Conservation (phyloP, 2,797 vertebrate species). For the Chromobotia macracanthus region DNA sequence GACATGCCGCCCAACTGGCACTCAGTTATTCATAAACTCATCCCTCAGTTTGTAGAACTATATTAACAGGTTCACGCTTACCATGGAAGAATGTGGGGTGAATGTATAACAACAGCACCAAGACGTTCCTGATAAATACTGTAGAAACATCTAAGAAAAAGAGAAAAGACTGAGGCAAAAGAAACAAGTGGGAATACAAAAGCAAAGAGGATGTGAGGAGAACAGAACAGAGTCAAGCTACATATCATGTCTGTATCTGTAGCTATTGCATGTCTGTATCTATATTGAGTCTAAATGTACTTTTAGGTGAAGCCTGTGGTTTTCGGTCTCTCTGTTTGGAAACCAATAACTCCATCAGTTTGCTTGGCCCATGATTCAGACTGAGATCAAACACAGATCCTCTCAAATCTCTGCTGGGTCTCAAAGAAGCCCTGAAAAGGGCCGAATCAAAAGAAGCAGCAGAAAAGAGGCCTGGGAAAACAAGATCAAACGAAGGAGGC, state of each 20-base stretch:
- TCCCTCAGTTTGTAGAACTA: no score
- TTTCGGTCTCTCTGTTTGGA: slow-evolving; percentile 30
- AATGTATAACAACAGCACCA: background rate
- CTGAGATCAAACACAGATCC: slow-evolving; percentile 47
- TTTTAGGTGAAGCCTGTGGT: slow-evolving; percentile 39
- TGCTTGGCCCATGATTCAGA: slow-evolving; percentile 35
- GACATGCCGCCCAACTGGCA: no score
- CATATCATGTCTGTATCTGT: slow-evolving; percentile 14
- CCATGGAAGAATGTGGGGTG: background rate
- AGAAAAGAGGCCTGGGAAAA: slow-evolving; percentile 52
- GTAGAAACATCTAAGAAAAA: background rate
- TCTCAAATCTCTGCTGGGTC: slow-evolving; percentile 42
- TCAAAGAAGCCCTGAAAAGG: slow-evolving; percentile 44
- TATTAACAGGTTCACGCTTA: background rate
- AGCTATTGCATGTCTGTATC: slow-evolving; percentile 10
- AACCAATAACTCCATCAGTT: slow-evolving; percentile 39
- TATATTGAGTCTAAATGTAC: slow-evolving; percentile 28
- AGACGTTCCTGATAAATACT: background rate
- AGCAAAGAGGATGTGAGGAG: background rate
- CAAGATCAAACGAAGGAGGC: slow-evolving; percentile 51
- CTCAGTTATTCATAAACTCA: no score
- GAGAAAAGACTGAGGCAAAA: background rate
- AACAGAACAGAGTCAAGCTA: background rate
- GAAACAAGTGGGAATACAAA: slow-evolving; percentile 5
- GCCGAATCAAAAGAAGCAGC: slow-evolving; percentile 54